Percentiles rank a stretch among this genome's conserved stretches.
These are phyloP conservation scores for Sarcophaga bullata DNA, from an alignment of 1,140 invertebrate species.

Conservation along the genomic window DNA sequence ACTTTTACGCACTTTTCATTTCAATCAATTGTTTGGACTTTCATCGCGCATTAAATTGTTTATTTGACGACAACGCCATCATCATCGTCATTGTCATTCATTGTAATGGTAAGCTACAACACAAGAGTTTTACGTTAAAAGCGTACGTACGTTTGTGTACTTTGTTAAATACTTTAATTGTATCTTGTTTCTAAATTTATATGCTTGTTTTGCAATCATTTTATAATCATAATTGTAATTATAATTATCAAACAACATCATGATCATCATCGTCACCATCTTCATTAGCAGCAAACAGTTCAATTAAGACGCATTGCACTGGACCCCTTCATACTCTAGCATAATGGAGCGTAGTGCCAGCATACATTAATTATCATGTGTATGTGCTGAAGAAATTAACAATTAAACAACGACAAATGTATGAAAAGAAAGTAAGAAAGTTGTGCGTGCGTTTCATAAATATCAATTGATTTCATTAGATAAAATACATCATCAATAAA, in stretches of 20 bases:
- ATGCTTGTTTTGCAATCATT: conserved; percentile 2
- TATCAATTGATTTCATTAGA: neutral
- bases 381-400: too few species aligned
- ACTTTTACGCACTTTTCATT: conserved; percentile 40
- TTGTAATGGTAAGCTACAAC: neutral
- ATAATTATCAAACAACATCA: too few species aligned
- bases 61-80: neutral
- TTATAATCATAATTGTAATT: neutral
- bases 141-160: neutral
- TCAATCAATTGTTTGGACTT: neutral
- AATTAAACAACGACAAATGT: too few species aligned
- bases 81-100: too few species aligned
- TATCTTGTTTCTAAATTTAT: neutral
- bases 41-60: conserved; percentile 34
- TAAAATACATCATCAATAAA: too few species aligned
- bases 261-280: too few species aligned
- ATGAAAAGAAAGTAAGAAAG: neutral
- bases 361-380: too few species aligned
- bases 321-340: too few species aligned
- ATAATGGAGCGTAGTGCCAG: too few species aligned
- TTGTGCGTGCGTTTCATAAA: neutral
- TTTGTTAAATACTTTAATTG: neutral
- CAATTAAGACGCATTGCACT: too few species aligned
- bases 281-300: too few species aligned
- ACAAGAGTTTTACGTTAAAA: neutral